Evolutionary conservation across 1,140 invertebrate species (phyloP), one percentile per base, ranked within the genome.

Genomic region (Anadara kagoshimensis): DNA sequence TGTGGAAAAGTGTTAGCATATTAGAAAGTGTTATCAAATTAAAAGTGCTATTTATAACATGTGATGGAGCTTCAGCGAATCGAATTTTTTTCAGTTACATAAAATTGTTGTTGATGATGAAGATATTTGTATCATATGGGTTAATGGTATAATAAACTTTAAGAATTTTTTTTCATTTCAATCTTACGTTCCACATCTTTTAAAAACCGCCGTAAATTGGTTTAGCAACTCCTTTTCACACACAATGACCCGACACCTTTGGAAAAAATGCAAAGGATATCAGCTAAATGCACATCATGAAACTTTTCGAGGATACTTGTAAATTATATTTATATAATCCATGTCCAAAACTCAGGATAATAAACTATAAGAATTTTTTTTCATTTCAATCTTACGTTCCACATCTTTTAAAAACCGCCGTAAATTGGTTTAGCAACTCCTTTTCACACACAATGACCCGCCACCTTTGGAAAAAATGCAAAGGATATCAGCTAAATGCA

Each of bases 301-400:
- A n/a, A n/a, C n/a, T n/a, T n/a, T n/a, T n/a, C n/a, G n/a, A n/a
- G n/a, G n/a, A n/a, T n/a, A n/a, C n/a, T n/a, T n/a, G n/a, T n/a
- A n/a, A 14, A 78, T n/a, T n/a, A n/a, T n/a, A n/a, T n/a, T n/a
- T n/a, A n/a, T n/a, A n/a, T n/a, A n/a, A n/a, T n/a, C n/a, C n/a
- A n/a, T n/a, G n/a, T n/a, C n/a, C n/a, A n/a, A n/a, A n/a, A n/a
- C n/a, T n/a, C n/a, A n/a, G n/a, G 26, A 59, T 66, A 63, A 73
- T 26, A 24, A 12, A 0, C 49, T 24, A 51, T 43, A 71, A 54
- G 49, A 75, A 4, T 53, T 75, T 1, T 80, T 63, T 53, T 80
- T 78, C 22, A 75, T 78, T n/a, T n/a, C n/a, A n/a, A 36, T 78
- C 75, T 61, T 75, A 80, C 65, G 78, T 73, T 1, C 78, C 75